phyloP scores from a whole-genome alignment of 2,113 vertebrate genomes.

The Platysteira castanea region DNA sequence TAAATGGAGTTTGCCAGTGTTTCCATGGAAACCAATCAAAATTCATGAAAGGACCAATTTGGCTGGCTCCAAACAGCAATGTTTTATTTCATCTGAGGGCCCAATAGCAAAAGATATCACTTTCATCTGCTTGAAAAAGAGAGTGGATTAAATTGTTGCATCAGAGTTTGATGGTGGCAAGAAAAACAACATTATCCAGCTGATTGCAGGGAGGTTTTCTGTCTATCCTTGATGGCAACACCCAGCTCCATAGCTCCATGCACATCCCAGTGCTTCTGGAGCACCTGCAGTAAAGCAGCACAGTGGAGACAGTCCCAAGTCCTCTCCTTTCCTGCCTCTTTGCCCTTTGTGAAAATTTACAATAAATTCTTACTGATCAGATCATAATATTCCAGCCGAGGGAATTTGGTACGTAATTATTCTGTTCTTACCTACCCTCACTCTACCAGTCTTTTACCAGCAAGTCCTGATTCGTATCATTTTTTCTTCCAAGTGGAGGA shows the following conservation, averaged over 20 bases:
- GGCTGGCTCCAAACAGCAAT: slow-evolving; percentile 1
- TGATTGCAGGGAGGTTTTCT: neutral
- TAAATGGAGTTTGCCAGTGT: slow-evolving; percentile 43
- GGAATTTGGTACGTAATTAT: neutral
- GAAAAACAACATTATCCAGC: neutral
- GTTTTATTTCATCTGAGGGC: slow-evolving; percentile 35
- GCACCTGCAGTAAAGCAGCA: neutral
- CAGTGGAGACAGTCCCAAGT: neutral
- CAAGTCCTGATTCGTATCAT: neutral
- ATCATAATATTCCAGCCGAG: neutral
- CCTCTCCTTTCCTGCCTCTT: neutral
- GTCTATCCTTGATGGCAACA: neutral
- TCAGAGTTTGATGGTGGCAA: neutral
- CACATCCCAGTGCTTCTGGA: neutral
- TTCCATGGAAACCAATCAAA: slow-evolving; percentile 56
- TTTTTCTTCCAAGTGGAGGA: neutral
- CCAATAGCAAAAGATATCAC: neutral
- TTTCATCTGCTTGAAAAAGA: slow-evolving; percentile 17
- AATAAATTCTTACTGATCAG: neutral
- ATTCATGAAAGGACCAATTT: slow-evolving; percentile 35
- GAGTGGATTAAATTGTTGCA: neutral
- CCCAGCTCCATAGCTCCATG: neutral
- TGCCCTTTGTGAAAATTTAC: neutral
- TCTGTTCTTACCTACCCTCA: neutral
- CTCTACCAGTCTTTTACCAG: neutral